phyloP scores from a whole-genome alignment of 1,140 invertebrate species.

The Popillia japonica region DNA sequence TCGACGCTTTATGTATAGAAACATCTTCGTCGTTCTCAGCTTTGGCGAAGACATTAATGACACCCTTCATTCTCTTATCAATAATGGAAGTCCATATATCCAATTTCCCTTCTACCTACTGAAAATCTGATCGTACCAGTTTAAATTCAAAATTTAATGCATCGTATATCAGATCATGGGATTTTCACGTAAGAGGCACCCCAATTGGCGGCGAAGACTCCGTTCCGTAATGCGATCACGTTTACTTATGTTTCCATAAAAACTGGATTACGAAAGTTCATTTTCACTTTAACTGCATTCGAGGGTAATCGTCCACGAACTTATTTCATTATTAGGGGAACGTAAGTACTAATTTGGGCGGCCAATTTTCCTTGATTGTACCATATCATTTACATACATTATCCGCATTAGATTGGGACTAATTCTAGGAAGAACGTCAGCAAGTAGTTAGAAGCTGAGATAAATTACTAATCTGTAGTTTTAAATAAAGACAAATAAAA shows the following conservation, averaged over 20 bases:
- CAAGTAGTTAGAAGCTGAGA: too few relatives aligned
- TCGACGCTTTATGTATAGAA: neutral
- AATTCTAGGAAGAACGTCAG: too few relatives aligned
- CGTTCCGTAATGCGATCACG: slow-evolving; percentile 3
- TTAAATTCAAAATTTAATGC: slow-evolving; percentile 16
- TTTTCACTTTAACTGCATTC: neutral
- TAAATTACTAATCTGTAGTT: too few relatives aligned
- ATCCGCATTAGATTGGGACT: too few relatives aligned
- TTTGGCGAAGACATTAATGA: slow-evolving; percentile 10
- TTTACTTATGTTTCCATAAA: neutral
- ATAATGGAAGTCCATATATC: slow-evolving; percentile 4
- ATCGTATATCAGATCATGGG: slow-evolving; percentile 6
- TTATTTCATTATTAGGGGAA: too few relatives aligned
- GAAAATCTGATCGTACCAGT: neutral
- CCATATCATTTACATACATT: too few relatives aligned
- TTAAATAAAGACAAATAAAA: too few relatives aligned
- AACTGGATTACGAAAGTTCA: slow-evolving; percentile 9
- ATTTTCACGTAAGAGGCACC: neutral
- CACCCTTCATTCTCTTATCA: neutral
- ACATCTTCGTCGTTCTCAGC: neutral
- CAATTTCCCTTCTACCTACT: neutral
- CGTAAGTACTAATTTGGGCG: too few relatives aligned
- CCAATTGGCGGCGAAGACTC: neutral
- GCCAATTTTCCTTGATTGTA: too few relatives aligned
- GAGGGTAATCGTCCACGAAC: neutral